Base-by-base conservation (phyloP, 2,797 vertebrate genomes). In the Acanthurus leucopareius region DNA sequence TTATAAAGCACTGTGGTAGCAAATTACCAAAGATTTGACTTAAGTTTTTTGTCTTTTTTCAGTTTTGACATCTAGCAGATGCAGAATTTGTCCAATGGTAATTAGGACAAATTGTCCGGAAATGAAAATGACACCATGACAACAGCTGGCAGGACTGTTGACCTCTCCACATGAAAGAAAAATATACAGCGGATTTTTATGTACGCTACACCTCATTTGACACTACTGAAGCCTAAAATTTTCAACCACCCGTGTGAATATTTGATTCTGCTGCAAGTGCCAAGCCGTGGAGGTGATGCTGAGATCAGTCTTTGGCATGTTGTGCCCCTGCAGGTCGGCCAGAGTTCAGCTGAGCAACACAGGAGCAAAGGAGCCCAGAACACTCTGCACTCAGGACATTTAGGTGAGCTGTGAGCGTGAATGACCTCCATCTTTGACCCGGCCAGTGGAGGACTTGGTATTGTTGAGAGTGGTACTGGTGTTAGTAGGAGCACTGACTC, bases 291-390 rank as follows among this genome's bases (percentile, higher is more conserved):
- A 75, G 75, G 69, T 82, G 79, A 77, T 42, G 75, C 69, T 92
- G 86, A 93, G 80, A 77, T 89, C 87, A 90, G 75, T 22, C 61
- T 90, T 86, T 91, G 81, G 86, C 86, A 69, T 17, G 52, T 11
- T 54, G 73, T 74, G 80, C 53, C 73, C 74, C 77, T 88, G 0
- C 49, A 81, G 87, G 92, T 92, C 79, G 28, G 69, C 48, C 62
- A 80, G 56, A 90, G 89, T 94, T 88, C 69, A 93, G 74, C 85
- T 63, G 83, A 89, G 77, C 45, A 77, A 45, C 77, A 17, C 2
- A 20, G 16, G 62, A 54, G 64, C 58, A 35, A 44, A 69, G 35
- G 35, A n/a, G 52, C 51, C 32, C 38, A 48, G 44, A 74, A 57
- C 20, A 8, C 59, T 67, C 5, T 61, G 53, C 56, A 60, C 22